Base-by-base conservation (phyloP, 2,113 vertebrate genomes). In the Cavia porcellus region DNA sequence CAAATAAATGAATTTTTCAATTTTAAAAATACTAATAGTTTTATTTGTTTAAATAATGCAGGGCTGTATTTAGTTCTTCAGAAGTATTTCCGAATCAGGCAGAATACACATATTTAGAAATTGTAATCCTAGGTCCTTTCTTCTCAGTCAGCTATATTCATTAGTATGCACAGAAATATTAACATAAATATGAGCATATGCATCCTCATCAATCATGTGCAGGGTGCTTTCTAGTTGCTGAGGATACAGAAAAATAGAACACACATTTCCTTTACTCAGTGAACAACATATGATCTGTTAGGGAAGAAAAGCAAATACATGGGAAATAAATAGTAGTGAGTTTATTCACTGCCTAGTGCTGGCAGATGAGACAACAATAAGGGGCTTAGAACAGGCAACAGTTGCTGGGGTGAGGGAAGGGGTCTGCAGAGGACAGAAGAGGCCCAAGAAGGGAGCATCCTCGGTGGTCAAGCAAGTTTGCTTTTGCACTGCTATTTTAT, bases 71-170 rank as follows among this genome's bases (percentile, higher is more conserved):
- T 86, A 85, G 38, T 92, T 94, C 80, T 82, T 95, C 10, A 94
- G 79, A 97, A 92, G 77, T 95, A 77, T 86, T 80, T 86, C 30
- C 47, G 52, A 96, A 80, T 72, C 62, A 86, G 85, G 59, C 24
- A 87, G 85, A 96, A 30, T 72, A 55, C 62, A 70, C 38, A 75
- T 52, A 79, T 86, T 92, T 88, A 59, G 89, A 82, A 57, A n/a
- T 50, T 81, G 87, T 92, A 83, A 92, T 47, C 70, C 55, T 50
- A 32, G 57, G 7, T 94, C 38, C 28, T 80, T 90, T 88, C 82
- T 92, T 47, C 32, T 70, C 62, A n/a, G 30, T 4, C 83, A 96
- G 3, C 83, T 62, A 35, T 52, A 38, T 90, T 92, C 57, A 12
- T 96, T 81, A 75, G 35, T 75, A 38, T 74, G 72, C 68, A 47